Percentiles rank a stretch among this genome's conserved stretches.
Conservation (phyloP, 23 tunicate species). For the Styela plicata region DNA sequence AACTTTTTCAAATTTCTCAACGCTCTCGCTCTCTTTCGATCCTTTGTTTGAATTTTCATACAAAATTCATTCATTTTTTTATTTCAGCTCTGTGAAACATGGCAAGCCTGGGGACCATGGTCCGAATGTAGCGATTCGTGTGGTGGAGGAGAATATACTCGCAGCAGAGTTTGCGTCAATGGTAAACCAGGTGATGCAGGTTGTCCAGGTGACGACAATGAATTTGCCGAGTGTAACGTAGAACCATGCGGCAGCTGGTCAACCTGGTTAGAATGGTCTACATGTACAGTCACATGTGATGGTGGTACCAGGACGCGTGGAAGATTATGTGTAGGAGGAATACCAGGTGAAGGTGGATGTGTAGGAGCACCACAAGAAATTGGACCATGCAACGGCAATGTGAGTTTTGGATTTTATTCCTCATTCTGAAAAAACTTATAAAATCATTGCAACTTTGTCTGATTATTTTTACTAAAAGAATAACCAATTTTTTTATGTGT, state of each 20-base stretch:
- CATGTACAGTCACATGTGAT: slow-evolving; percentile 21
- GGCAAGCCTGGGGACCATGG: slow-evolving; percentile 46
- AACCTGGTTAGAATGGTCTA: slow-evolving; percentile 7
- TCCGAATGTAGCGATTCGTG: slow-evolving; percentile 42
- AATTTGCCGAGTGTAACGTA: slow-evolving; percentile 35
- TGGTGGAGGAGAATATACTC: slow-evolving; percentile 43
- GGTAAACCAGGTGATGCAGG: slow-evolving; percentile 25
- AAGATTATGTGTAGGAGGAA: slow-evolving; percentile 17
- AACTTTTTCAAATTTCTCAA: too few relatives aligned
- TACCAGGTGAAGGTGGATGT: slow-evolving; percentile 18
- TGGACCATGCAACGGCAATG: slow-evolving; percentile 27
- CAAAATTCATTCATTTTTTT: neutral
- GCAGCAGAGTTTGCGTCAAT: slow-evolving; percentile 45
- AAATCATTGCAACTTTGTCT: too few relatives aligned
- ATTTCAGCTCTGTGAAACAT: slow-evolving; percentile 26
- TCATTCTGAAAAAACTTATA: too few relatives aligned
- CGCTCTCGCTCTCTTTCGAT: too few relatives aligned
- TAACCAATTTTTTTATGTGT: too few relatives aligned
- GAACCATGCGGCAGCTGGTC: slow-evolving; percentile 11
- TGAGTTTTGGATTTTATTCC: too few relatives aligned
- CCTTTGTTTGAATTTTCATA: too few relatives aligned
- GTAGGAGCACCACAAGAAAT: slow-evolving; percentile 24
- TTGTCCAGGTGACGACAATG: slow-evolving; percentile 6
- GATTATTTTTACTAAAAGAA: too few relatives aligned
- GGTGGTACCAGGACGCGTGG: slow-evolving; percentile 20